Evolutionary conservation across 2,888 invertebrate genomes (phyloP), one percentile per base, ranked within the genome.

Genomic region (Dynastes hyllus): DNA sequence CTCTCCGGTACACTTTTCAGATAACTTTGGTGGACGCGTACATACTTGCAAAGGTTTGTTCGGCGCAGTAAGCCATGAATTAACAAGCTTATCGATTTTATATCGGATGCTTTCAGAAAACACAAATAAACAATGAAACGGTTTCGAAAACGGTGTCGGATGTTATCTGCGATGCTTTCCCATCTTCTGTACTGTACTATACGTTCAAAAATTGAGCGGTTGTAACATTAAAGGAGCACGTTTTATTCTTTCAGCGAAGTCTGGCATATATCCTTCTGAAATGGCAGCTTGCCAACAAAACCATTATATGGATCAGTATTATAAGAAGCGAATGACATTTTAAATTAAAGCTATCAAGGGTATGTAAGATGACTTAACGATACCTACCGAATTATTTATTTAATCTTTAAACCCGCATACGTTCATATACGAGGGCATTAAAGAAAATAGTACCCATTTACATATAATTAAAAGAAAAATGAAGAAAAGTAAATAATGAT

Each of bases 1-100:
- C 5, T 45, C 11, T 2, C 2, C 0, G 0, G 8, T 45, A 45
- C 45, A 2, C 45, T 8, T 5, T 45, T 11, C 45, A 45, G 45
- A 45, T 45, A 45, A 45, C 45, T 45, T 45, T 45, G 6, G n/a
- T n/a, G n/a, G n/a, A n/a, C 45, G 45, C 45, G 45, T 45, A 45
- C 40, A 9, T 6, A 40, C 29, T 61, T 61, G 29, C 27, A 32
- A 63, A 32, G 32, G 32, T 13, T 63, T 29, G 63, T n/a, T 63
- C 29, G 32, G 32, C 66, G 40, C 32, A 66, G 40, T 66, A 37
- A 32, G 32, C 40, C 40, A 66, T 45, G 66, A 66, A 66, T 66
- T 66, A 66, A 66, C 32, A 40, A 40, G 8, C 40, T 66, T 66
- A 66, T 66, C 16, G 66, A 66, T 66, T 66, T 66, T 40, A 63